Evolutionary conservation across 2,797 vertebrate species (phyloP), one percentile per base, ranked within the genome.

Genomic region (Epinephelus coioides): DNA sequence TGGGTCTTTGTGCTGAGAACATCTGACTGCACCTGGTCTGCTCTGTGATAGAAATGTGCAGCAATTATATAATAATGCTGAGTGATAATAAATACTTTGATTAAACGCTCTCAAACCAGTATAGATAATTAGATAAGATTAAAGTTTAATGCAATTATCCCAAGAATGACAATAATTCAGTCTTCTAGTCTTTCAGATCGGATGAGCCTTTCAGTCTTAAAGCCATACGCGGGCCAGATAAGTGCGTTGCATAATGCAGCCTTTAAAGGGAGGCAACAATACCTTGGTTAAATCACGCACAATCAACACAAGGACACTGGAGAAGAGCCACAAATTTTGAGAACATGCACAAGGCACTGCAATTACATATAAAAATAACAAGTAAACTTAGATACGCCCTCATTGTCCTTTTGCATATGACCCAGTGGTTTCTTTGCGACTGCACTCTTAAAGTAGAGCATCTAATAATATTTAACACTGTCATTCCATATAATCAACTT

Each of bases 121-220:
- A 47, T 10, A 61, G 17, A 43, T 49, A 66, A 81, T 69, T 76
- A 53, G 9, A 74, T 64, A 25, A 65, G 25, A 78, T 34, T 34
- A 69, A 61, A 51, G 23, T 51, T 23, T 60, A 55, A 67, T 44
- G 27, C 17, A 67, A 59, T 56, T 46, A 78, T 17, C 14, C 55
- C n/a, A 56, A 12, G 38, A 55, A 66, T 67, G 19, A 44, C 19
- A 62, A 44, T 47, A n/a, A 51, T 65, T 60, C 3, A 19, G 21
- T 56, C 9, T 30, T 57, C 18, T 13, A n/a, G 27, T 54, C 25
- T 51, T 65, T 69, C 12, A 55, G 19, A 34, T 50, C 12, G 15
- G 9, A 49, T 56, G 12, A 78, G 40, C 38, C 40, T 55, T 27
- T 61, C 25, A 38, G 49, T 56, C 54, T 47, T 15, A 47, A 11